Evolutionary conservation across 2,797 vertebrate genomes (phyloP).

Genomic region (Holocentrus rufus): DNA sequence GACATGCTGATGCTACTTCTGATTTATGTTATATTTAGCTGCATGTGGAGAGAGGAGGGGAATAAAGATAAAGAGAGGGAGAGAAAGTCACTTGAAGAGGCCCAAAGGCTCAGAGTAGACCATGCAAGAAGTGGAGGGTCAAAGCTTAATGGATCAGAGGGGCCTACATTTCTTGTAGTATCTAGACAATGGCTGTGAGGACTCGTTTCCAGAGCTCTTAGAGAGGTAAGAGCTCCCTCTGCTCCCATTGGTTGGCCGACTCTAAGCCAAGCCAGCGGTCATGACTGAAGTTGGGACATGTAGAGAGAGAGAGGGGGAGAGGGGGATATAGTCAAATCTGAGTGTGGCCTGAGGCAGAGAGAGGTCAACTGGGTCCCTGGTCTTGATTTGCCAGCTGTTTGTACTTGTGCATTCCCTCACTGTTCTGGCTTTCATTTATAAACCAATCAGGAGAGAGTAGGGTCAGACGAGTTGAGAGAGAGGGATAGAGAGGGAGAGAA

Average conservation of each 20-base stretch:
- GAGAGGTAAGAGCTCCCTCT: slow-evolving; percentile 43
- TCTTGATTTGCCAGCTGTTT: slow-evolving; percentile 30
- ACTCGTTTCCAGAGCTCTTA: slow-evolving; percentile 47
- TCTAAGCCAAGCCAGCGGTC: slow-evolving; percentile 45
- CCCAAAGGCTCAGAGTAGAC: slow-evolving; percentile 58
- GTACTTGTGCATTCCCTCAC: slow-evolving; percentile 21
- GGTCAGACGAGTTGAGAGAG: not conserved
- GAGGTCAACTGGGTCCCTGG: slow-evolving; percentile 47
- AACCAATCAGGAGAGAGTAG: not conserved
- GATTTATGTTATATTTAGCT: slow-evolving; percentile 38
- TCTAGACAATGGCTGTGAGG: slow-evolving; percentile 32
- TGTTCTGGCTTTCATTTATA: slow-evolving; percentile 27
- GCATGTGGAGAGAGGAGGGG: too few species aligned
- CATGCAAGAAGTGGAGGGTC: slow-evolving; percentile 72
- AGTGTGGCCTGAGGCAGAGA: slow-evolving; percentile 57
- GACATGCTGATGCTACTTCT: slow-evolving; percentile 23
- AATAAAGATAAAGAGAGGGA: too few species aligned
- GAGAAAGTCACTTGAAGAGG: slow-evolving; percentile 17
- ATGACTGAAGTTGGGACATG: slow-evolving; percentile 51
- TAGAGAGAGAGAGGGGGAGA: too few species aligned
- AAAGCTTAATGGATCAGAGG: slow-evolving; percentile 66
- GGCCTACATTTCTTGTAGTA: slow-evolving; percentile 12
- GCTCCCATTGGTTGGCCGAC: slow-evolving; percentile 52
- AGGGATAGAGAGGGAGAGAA: slow-evolving; percentile 9
- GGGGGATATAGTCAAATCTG: slow-evolving; percentile 46